These are phyloP conservation scores for Ormyrus thymus DNA, from an alignment of 2,888 invertebrate species.

Conservation along the genomic window DNA sequence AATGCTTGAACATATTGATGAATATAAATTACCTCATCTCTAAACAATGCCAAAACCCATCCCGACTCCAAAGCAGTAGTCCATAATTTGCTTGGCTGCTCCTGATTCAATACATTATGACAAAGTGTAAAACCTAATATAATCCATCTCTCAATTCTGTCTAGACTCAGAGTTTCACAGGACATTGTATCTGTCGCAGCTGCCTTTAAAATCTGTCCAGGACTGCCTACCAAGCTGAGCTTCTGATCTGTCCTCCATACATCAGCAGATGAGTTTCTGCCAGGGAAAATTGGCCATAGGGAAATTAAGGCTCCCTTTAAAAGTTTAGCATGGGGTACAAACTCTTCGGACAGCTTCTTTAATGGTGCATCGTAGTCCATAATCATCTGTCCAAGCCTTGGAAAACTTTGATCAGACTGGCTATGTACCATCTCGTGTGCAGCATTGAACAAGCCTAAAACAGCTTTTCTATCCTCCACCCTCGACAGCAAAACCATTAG, in stretches of 20 bases:
- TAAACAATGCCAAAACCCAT: constrained; percentile 95
- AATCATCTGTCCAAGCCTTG: constrained; percentile 97
- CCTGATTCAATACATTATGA: constrained; percentile 89
- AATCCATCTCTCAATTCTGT: constrained; percentile 97
- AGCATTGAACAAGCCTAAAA: constrained; percentile 96
- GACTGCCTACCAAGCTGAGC: constrained; percentile 94
- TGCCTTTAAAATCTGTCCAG: constrained; percentile 94
- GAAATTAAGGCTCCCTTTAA: constrained; percentile 91
- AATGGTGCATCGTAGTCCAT: constrained; percentile 97
- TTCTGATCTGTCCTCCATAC: constrained; percentile 96
- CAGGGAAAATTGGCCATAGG: constrained; percentile 89
- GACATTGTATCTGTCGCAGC: constrained; percentile 97
- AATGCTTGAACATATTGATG: constrained; percentile 94
- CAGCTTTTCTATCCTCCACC: constrained; percentile 98
- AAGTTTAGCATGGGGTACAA: constrained; percentile 93
- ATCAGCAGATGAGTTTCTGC: constrained; percentile 94
- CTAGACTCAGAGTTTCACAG: constrained; percentile 97
- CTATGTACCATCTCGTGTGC: constrained; percentile 97
- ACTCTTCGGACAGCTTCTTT: constrained; percentile 97
- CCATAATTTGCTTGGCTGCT: constrained; percentile 92
- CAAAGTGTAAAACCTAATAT: constrained; percentile 95
- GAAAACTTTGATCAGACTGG: constrained; percentile 93
- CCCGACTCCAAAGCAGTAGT: constrained; percentile 92
- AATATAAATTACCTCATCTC: constrained; percentile 97
- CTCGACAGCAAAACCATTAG: constrained; percentile 98